Evolutionary conservation across 2,888 invertebrate species (phyloP), one percentile per base, ranked within the genome.

Genomic region (Andrena dorsata): DNA sequence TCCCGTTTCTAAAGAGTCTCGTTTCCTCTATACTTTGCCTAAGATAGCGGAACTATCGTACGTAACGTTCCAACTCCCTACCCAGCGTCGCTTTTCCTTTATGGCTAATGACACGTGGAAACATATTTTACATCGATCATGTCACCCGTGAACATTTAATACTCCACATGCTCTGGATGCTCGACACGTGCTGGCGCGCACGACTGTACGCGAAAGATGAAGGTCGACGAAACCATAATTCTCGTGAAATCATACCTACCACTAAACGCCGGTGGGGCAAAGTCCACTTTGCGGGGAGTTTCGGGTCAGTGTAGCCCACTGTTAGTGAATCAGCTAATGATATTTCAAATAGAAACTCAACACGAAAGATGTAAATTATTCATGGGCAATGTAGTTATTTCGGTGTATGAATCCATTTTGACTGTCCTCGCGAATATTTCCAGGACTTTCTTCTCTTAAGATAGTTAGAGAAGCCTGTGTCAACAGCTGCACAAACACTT

Each of bases 21-120:
- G 56, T 74, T 69, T 63, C 26, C 32, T 20, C 23, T 6, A n/a
- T 63, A 47, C 56, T 74, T 74, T 41, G 58, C 35, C 47, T 2
- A 10, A 20, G 6, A 63, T 64, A 51, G 32, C 73, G 79, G 68
- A 69, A 65, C 51, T 65, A 51, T 77, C 35, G 30, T 2, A 20
- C 58, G 41, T 51, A 41, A 58, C 53, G 8, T 6, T 16, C 26
- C 53, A 23, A 30, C 53, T 35, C 13, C 30, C 49, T 32, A 10
- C 23, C 10, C 20, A 61, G 60, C 13, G 56, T 28, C 30, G 53
- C 66, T 35, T 61, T 58, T 75, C 56, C 13, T 56, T 28, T 58
- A 7, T 53, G 20, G 20, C 75, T 86, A 86, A 82, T 82, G 82
- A 74, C 56, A 82, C 86, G 86, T 76, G 80, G 76, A 84, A 73